phyloP scores from a whole-genome alignment of 2,888 invertebrate genomes.

The Coleophora deauratella region DNA sequence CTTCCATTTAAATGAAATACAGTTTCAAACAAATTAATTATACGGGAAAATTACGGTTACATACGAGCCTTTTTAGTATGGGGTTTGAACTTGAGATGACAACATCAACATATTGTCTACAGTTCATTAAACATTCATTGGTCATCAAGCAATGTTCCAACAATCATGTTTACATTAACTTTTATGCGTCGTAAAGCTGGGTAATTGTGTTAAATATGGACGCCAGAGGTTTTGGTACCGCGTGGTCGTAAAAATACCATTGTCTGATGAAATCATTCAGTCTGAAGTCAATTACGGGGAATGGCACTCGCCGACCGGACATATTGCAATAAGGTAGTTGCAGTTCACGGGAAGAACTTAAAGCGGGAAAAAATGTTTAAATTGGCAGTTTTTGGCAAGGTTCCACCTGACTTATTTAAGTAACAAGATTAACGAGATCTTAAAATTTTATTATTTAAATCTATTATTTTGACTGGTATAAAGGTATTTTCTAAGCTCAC shows the following conservation, averaged over 20 bases:
- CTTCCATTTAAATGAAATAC: neutral
- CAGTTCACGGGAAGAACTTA: no score
- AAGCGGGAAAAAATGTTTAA: no score
- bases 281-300: conserved; percentile 33
- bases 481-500: no score
- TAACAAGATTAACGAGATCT: no score
- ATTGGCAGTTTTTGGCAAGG: no score
- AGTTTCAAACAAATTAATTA: conserved; percentile 2
- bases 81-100: neutral
- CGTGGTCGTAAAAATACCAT: conserved; percentile 6
- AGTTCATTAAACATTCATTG: conserved; percentile 4
- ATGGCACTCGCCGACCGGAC: conserved; percentile 16
- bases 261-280: conserved; percentile 22
- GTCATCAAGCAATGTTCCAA: neutral
- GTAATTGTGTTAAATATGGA: neutral
- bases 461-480: no score
- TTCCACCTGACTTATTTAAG: no score
- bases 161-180: neutral
- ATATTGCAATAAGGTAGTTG: neutral
- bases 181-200: neutral
- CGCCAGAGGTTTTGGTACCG: conserved; percentile 2
- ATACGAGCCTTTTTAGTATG: neutral
- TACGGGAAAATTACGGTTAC: neutral
- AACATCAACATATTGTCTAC: neutral
- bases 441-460: no score